A percentile compares a stretch with the other conserved stretches of the same genome.
Conservation (phyloP, 2,113 vertebrate genomes). For the Stomatorhinus ivindoensis region DNA sequence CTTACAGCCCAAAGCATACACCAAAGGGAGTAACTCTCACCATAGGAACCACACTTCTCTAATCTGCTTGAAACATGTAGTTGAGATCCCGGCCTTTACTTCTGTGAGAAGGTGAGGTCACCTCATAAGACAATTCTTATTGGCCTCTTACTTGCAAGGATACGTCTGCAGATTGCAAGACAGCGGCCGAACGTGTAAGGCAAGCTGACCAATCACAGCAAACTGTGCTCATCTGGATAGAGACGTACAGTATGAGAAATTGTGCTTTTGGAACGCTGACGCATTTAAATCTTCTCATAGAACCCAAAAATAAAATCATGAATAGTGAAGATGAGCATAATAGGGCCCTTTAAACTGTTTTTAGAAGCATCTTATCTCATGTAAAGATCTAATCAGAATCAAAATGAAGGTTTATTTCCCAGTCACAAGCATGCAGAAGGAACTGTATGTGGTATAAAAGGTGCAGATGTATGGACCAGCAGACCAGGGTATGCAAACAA, state of each 20-base stretch:
- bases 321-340: neutral
- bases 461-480: neutral
- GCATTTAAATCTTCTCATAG: neutral
- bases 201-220: neutral
- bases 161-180: neutral
- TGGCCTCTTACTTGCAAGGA: neutral
- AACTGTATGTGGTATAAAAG: neutral
- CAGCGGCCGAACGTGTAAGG: neutral
- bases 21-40: neutral
- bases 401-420: neutral
- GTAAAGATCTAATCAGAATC: neutral
- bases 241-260: neutral
- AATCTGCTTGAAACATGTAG: neutral
- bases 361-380: neutral
- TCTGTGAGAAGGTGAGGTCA: neutral
- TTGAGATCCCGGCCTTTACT: neutral
- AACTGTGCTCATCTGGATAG: neutral
- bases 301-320: neutral
- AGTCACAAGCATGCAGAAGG: neutral
- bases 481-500: neutral
- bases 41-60: neutral
- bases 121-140: neutral
- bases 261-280: neutral
- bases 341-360: neutral
- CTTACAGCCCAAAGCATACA: neutral